Conservation (phyloP, 2,113 vertebrate species). For the Grammatotria lemairii region DNA sequence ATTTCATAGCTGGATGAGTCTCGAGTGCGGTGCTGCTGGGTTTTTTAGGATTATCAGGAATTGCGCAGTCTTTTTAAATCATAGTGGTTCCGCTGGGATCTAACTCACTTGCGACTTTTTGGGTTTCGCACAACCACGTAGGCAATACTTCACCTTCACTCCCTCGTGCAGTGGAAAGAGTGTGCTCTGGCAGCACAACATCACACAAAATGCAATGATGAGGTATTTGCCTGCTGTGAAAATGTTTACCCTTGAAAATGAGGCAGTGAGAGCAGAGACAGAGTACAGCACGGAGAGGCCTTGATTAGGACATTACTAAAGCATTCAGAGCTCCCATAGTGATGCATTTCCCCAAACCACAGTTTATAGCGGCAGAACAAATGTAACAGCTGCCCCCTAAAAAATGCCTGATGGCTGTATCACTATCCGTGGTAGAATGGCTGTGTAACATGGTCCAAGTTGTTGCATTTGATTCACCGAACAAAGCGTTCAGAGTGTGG, state of each 20-base stretch:
- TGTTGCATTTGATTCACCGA: conserved; percentile 34
- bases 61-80: conserved; percentile 36
- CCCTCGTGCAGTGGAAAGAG: not conserved
- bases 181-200: conserved; percentile 2
- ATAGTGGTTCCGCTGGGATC: conserved; percentile 3
- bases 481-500: not conserved
- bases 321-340: conserved; percentile 43
- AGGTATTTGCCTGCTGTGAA: conserved; percentile 60
- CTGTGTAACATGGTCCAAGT: conserved; percentile 32
- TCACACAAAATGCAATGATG: conserved; percentile 36
- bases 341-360: conserved; percentile 56
- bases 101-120: not conserved
- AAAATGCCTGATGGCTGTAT: conserved; percentile 50
- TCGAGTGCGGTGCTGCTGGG: conserved; percentile 13
- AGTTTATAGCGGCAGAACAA: conserved; percentile 50
- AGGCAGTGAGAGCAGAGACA: conserved; percentile 39
- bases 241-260: conserved; percentile 65
- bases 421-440: conserved; percentile 19
- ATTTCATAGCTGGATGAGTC: conserved; percentile 65
- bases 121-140: not conserved
- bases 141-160: conserved; percentile 1
- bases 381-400: conserved; percentile 58
- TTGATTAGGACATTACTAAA: conserved; percentile 66
- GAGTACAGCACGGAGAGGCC: conserved; percentile 1
- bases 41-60: conserved; percentile 49